phyloP scores from a whole-genome alignment of 2,888 invertebrate genomes.

The Lycocerus yunnanus region DNA sequence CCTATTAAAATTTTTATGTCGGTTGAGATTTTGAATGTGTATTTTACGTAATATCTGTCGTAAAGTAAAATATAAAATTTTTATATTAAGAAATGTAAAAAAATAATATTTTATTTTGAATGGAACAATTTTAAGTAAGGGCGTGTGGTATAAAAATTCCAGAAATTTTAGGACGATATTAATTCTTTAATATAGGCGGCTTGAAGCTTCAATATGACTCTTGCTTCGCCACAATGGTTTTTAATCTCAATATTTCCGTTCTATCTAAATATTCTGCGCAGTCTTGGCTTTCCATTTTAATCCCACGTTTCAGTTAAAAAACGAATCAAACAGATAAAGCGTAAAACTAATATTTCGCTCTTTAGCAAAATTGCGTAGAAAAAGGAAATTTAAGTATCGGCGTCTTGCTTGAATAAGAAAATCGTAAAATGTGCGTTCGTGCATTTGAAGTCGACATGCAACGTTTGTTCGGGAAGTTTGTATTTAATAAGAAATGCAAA shows the following conservation, averaged over 20 bases:
- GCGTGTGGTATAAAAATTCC: conserved; percentile 20
- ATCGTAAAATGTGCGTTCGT: conserved; percentile 30
- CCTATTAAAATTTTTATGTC: neutral
- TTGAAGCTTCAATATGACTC: conserved; percentile 19
- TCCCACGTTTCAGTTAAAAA: conserved; percentile 23
- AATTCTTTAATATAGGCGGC: conserved; percentile 26
- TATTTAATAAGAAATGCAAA: conserved; percentile 39
- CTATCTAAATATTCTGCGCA: conserved; percentile 29
- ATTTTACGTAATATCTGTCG: neutral
- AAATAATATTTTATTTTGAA: neutral
- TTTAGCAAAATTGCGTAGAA: neutral
- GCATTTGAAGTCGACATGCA: conserved; percentile 24
- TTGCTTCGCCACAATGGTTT: conserved; percentile 27
- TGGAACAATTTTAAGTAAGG: neutral
- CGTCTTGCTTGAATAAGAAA: conserved; percentile 13
- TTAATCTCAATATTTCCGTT: conserved; percentile 33
- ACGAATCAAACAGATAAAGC: conserved; percentile 6
- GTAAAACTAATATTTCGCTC: neutral
- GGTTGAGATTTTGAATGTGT: neutral
- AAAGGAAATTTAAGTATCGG: neutral
- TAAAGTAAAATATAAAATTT: neutral
- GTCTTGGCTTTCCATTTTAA: conserved; percentile 30
- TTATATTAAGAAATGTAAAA: neutral
- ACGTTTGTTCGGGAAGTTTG: conserved; percentile 30
- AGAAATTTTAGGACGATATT: conserved; percentile 24